Percentiles rank a stretch among this genome's conserved stretches.
Conservation (phyloP, 2,888 invertebrate species). For the Metellina segmentata region DNA sequence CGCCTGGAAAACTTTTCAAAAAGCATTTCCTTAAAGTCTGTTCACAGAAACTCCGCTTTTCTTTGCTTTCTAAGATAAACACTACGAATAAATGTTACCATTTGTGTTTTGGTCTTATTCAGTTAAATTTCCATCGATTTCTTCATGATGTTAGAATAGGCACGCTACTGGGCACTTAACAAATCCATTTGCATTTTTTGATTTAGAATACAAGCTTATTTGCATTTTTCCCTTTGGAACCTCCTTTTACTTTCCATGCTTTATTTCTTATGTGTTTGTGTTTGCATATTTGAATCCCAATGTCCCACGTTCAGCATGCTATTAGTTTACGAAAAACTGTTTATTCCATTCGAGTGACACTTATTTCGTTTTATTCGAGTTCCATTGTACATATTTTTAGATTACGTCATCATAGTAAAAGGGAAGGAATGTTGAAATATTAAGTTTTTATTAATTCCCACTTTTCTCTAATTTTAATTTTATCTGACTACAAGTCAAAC, state of each 20-base stretch:
- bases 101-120: conserved; percentile 1
- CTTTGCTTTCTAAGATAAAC: neutral
- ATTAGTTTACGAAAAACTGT: neutral
- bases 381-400: neutral
- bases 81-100: neutral
- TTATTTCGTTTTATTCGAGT: neutral
- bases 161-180: conserved; percentile 23
- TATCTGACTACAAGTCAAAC: too few relatives aligned
- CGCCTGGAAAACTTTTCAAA: neutral
- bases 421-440: neutral
- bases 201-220: neutral
- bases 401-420: neutral
- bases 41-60: neutral
- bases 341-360: neutral
- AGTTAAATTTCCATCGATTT: neutral
- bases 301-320: neutral
- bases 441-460: too few relatives aligned
- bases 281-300: neutral
- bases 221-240: neutral
- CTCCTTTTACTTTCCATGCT: neutral
- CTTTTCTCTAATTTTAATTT: too few relatives aligned
- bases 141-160: conserved; percentile 7
- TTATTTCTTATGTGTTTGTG: neutral
- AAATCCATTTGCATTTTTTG: conserved; percentile 33
- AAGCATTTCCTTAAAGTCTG: neutral